Evolutionary conservation across 2,797 vertebrate genomes (phyloP).

Genomic region (Anolis apletophallus): DNA sequence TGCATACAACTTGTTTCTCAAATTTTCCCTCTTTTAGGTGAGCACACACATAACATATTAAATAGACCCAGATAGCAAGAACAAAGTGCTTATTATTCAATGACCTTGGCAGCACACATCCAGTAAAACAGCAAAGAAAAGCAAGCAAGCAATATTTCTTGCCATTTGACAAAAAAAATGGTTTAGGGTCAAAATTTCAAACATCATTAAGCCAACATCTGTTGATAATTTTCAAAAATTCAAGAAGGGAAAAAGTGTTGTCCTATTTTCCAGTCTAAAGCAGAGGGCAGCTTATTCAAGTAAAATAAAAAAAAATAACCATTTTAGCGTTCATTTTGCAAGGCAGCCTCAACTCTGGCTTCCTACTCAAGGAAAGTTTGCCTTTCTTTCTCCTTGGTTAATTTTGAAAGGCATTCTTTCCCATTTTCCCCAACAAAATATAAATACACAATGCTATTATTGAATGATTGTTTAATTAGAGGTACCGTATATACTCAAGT

Average conservation of each 20-base stretch:
- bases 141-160: conserved; percentile 1
- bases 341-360: neutral
- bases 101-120: conserved; percentile 4
- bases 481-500: too few species aligned
- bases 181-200: conserved; percentile 25
- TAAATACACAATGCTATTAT: neutral
- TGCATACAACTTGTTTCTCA: conserved; percentile 13
- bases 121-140: conserved; percentile 10
- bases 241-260: neutral
- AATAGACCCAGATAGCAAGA: neutral
- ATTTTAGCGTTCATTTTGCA: neutral
- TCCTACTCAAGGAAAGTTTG: too few species aligned
- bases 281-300: neutral
- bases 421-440: neutral
- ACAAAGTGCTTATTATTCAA: conserved; percentile 32
- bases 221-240: conserved; percentile 11
- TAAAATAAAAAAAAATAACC: neutral
- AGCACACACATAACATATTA: conserved; percentile 6
- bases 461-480: neutral
- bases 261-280: neutral
- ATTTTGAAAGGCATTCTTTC: neutral
- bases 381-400: neutral
- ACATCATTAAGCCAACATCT: conserved; percentile 41
- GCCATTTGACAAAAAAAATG: conserved; percentile 29
- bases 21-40: conserved; percentile 1